These are phyloP conservation scores for Centropus bengalensis DNA, from an alignment of 2,113 vertebrate genomes.

Conservation along the genomic window DNA sequence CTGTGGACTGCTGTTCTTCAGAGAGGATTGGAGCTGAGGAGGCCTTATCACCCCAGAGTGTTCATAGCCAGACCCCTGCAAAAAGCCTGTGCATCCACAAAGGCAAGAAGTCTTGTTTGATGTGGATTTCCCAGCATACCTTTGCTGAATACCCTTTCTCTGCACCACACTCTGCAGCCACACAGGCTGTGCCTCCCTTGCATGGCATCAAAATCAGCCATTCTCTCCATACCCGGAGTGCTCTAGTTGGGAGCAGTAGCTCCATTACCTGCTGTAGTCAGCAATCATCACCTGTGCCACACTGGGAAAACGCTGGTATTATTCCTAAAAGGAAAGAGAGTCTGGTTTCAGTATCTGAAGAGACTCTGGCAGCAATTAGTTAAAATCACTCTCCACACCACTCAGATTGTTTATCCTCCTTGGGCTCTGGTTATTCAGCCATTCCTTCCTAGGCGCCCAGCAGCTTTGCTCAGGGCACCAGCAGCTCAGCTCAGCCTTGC, in stretches of 20 bases:
- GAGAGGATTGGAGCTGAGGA: background rate
- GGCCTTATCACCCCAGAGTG: background rate
- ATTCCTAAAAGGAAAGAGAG: background rate
- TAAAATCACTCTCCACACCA: background rate
- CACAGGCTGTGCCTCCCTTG: background rate
- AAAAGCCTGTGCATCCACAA: background rate
- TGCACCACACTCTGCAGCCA: background rate
- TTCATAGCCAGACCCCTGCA: background rate
- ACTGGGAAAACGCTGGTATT: background rate
- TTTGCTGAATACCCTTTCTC: background rate
- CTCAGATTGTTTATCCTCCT: background rate
- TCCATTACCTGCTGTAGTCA: background rate
- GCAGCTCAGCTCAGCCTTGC: background rate
- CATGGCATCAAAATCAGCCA: background rate
- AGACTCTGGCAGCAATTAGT: background rate
- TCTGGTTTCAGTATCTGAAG: background rate
- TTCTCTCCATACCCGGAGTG: background rate
- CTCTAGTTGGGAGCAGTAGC: background rate
- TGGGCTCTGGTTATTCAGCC: background rate
- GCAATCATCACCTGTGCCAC: background rate
- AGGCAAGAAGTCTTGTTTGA: rapidly evolving
- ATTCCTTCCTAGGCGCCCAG: background rate
- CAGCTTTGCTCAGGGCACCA: background rate
- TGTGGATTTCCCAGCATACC: background rate
- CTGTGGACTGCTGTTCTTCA: background rate